Evolutionary conservation across 2,888 invertebrate genomes (phyloP).

Genomic region (Eilema griseolum): DNA sequence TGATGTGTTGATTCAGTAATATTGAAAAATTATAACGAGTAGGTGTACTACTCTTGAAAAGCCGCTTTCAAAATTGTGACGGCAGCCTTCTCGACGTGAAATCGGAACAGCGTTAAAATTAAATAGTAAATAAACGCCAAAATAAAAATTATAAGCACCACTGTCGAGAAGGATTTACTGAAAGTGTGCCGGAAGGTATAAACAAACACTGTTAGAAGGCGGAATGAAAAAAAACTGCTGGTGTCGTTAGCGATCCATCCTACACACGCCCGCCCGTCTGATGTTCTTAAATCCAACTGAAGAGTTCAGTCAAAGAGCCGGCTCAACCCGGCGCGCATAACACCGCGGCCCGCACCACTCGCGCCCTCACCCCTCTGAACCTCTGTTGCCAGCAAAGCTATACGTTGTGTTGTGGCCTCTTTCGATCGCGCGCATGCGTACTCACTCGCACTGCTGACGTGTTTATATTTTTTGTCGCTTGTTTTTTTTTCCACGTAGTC

Average conservation of each 20-base stretch:
- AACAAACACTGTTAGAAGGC: slow-evolving; percentile 86
- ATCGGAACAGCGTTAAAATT: slow-evolving; percentile 80
- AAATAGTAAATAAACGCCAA: slow-evolving; percentile 74
- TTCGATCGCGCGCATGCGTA: slow-evolving; percentile 78
- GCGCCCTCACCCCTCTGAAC: slow-evolving; percentile 57
- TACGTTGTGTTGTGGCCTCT: slow-evolving; percentile 74
- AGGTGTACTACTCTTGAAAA: slow-evolving; percentile 84
- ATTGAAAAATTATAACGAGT: slow-evolving; percentile 77
- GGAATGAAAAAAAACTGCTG: slow-evolving; percentile 88
- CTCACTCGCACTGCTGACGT: slow-evolving; percentile 83
- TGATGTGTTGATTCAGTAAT: slow-evolving; percentile 79
- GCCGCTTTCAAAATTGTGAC: slow-evolving; percentile 86
- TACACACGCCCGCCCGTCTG: slow-evolving; percentile 86
- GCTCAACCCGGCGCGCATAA: slow-evolving; percentile 65
- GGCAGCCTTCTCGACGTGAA: slow-evolving; percentile 85
- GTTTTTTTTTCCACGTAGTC: slow-evolving; percentile 64
- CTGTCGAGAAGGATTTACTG: slow-evolving; percentile 83
- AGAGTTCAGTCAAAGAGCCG: slow-evolving; percentile 64
- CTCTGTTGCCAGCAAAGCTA: slow-evolving; percentile 52
- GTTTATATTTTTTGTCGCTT: slow-evolving; percentile 82
- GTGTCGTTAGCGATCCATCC: slow-evolving; percentile 86
- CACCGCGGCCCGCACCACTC: slow-evolving; percentile 49
- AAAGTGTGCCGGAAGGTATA: slow-evolving; percentile 82
- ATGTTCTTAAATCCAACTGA: slow-evolving; percentile 87
- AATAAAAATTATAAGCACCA: slow-evolving; percentile 79